These are phyloP conservation scores for Carcinoscorpius rotundicauda DNA, from an alignment of 1,140 invertebrate species.

Conservation along the genomic window DNA sequence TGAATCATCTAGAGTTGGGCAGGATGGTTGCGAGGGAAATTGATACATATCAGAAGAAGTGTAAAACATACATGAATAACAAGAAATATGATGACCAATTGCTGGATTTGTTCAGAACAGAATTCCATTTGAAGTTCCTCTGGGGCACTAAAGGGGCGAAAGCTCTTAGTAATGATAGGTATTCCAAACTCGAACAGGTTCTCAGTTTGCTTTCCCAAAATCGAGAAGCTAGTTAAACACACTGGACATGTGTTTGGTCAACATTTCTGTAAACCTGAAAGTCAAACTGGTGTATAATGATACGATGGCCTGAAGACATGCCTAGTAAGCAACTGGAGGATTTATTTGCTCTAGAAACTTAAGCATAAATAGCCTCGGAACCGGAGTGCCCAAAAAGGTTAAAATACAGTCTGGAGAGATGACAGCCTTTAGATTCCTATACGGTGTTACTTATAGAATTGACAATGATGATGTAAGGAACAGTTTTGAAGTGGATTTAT, in stretches of 20 bases:
- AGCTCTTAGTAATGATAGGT: constrained; percentile 50
- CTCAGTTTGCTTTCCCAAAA: constrained; percentile 61
- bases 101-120: constrained; percentile 62
- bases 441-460: too few relatives aligned
- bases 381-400: too few relatives aligned
- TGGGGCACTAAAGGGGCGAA: constrained; percentile 64
- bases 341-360: too few relatives aligned
- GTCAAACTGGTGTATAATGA: too few relatives aligned
- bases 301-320: too few relatives aligned
- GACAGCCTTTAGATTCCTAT: too few relatives aligned
- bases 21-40: constrained; percentile 32
- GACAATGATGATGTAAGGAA: too few relatives aligned
- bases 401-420: too few relatives aligned
- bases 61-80: constrained; percentile 54
- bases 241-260: too few relatives aligned
- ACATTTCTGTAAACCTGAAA: not conserved
- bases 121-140: constrained; percentile 71
- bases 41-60: constrained; percentile 43
- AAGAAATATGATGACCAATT: constrained; percentile 44
- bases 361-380: too few relatives aligned
- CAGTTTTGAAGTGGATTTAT: too few relatives aligned
- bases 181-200: constrained; percentile 60
- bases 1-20: constrained; percentile 35
- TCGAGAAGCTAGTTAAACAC: constrained; percentile 35
- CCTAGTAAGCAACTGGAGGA: too few relatives aligned